Evolutionary conservation across 2,113 vertebrate genomes (phyloP).

Genomic region (Echinops telfairi): DNA sequence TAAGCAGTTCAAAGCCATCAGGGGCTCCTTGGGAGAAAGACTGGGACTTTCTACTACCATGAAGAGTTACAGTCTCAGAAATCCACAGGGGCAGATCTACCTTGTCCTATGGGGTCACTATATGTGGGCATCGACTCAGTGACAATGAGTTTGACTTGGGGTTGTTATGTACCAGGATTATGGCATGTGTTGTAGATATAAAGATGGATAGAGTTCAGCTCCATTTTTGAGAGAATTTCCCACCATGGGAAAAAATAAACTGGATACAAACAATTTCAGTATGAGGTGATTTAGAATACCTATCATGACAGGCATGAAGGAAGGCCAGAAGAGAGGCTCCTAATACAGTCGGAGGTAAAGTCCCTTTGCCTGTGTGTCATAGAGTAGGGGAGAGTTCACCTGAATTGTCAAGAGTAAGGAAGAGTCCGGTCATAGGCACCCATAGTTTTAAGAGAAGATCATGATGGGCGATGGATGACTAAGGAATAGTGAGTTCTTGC

Average conservation of each 20-base stretch:
- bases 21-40: too few species aligned
- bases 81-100: too few species aligned
- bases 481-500: too few species aligned
- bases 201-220: background rate
- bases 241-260: background rate
- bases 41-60: too few species aligned
- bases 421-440: background rate
- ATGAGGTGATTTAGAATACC: background rate
- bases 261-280: background rate
- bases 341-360: background rate
- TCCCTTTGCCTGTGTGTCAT: background rate
- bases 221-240: constrained; percentile 45
- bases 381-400: constrained; percentile 2
- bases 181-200: background rate
- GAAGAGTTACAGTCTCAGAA: too few species aligned
- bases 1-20: too few species aligned
- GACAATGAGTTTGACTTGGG: background rate
- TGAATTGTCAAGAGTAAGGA: background rate
- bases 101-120: background rate
- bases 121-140: background rate
- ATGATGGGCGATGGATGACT: background rate
- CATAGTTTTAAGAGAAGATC: background rate
- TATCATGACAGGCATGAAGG: background rate
- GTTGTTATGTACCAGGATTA: background rate
- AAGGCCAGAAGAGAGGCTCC: background rate